Percentiles rank a stretch among this genome's conserved stretches.
Evolutionary conservation across 2,113 vertebrate species (phyloP).

Genomic region (Fulmarus glacialis): DNA sequence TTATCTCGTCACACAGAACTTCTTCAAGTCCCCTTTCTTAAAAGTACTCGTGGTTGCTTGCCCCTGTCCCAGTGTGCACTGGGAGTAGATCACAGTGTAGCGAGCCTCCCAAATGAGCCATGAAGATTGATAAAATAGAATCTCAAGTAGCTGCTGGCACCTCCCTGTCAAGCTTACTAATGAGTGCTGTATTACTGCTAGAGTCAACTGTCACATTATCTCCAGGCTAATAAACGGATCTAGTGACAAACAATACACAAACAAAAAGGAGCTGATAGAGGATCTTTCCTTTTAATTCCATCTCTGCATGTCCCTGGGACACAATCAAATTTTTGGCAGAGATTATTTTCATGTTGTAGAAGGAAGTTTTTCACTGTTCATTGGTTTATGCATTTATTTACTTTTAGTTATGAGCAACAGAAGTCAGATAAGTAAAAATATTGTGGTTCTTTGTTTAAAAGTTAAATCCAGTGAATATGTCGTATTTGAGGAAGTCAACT

Average conservation of each 20-base stretch:
- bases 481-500: not conserved
- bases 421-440: not conserved
- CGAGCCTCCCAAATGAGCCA: constrained; percentile 72
- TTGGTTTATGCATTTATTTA: not conserved
- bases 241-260: constrained; percentile 73
- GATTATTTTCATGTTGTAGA: not conserved
- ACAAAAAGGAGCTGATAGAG: constrained; percentile 65
- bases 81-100: constrained; percentile 53
- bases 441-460: not conserved
- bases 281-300: constrained; percentile 63
- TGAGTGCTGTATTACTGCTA: constrained; percentile 72
- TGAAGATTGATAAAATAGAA: constrained; percentile 77
- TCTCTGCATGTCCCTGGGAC: constrained; percentile 21
- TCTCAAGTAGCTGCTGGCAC: constrained; percentile 73
- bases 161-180: constrained; percentile 79
- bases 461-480: not conserved
- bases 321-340: not conserved
- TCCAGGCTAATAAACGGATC: constrained; percentile 73
- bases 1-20: constrained; percentile 26
- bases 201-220: constrained; percentile 79
- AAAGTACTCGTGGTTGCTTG: not conserved
- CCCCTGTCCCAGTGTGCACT: constrained; percentile 19
- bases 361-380: not conserved
- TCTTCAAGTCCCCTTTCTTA: constrained; percentile 1
- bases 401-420: not conserved